Conservation (phyloP, 1,140 invertebrate genomes). For the Pogonomyrmex californicus region DNA sequence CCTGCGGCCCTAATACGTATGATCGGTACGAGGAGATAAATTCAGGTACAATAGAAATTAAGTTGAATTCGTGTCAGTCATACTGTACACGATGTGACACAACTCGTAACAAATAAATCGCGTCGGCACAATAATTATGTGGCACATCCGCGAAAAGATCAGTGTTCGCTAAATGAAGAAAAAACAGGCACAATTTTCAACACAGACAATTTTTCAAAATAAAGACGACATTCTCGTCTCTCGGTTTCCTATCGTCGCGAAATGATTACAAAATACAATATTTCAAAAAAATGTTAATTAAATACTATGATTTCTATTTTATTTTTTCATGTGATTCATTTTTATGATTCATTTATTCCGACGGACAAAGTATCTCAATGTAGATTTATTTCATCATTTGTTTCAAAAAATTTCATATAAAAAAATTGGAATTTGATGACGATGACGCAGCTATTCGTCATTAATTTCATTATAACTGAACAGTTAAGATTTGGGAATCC, state of each 20-base stretch:
- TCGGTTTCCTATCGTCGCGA: not conserved
- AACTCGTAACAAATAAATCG: conserved; percentile 44
- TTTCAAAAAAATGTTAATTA: not conserved
- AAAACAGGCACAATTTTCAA: not conserved
- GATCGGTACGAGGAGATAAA: conserved; percentile 49
- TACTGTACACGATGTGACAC: conserved; percentile 10
- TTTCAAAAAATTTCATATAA: not conserved
- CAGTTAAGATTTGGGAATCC: not conserved
- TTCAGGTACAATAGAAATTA: conserved; percentile 48
- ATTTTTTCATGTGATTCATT: not conserved
- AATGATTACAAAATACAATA: conserved; percentile 3
- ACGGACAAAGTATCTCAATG: not conserved
- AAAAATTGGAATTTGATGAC: not conserved
- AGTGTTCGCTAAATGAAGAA: not conserved
- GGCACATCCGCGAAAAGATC: conserved; percentile 44
- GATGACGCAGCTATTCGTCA: not conserved
- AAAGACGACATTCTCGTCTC: not conserved
- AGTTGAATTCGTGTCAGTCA: conserved; percentile 46
- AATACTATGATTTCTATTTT: not conserved
- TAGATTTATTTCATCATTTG: not conserved
- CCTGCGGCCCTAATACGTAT: conserved; percentile 28
- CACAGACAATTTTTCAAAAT: not conserved
- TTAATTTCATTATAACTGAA: not conserved
- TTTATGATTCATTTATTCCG: not conserved
- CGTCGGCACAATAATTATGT: conserved; percentile 36